Evolutionary conservation across 2,113 vertebrate genomes (phyloP), one percentile per base, ranked within the genome.

Genomic region (Symphodus melops): DNA sequence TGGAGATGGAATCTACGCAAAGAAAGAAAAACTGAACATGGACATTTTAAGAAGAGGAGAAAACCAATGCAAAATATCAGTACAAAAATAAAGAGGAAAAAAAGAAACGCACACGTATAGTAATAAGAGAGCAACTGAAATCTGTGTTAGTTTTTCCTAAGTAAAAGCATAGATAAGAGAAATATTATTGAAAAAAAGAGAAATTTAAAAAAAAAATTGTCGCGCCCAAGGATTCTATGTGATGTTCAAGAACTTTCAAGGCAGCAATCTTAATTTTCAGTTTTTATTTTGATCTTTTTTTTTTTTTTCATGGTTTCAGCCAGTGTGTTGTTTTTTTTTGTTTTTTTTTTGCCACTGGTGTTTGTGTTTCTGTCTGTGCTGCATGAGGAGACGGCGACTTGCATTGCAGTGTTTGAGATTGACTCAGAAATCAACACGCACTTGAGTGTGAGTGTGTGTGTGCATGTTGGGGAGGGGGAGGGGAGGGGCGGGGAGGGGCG

Each of bases 61-160:
- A 89, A 94, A 92, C 87, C 92, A 91, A 93, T 92, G 89, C 90
- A 92, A 93, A 51, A 91, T 68, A 48, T 93, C 76, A 88, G 70
- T 71, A 89, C 36, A 82, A 82, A 86, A 77, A 77, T 41, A 75
- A 17, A 67, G 7, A 51, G 68, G 77, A 68, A 72, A 68, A 81
- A 75, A 64, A 85, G 48, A 90, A 68, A 78, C 62, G 69, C 91
- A 85, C 92, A 92, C 90, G 84, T 68, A 88, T 90, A 91, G 92
- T 91, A 92, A 90, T 88, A 87, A 92, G 77, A 91, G 70, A 92
- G 92, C 90, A 92, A 91, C 84, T 87, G 87, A 92, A 84, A 84
- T 88, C 67, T 92, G 92, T 91, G 81, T 90, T 91, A 81, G 87
- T 90, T 91, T 91, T 86, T 88, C 85, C 77, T 90, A 83, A 88